These are phyloP conservation scores for Gambusia holbrooki DNA, from an alignment of 2,113 vertebrate species.

Conservation along the genomic window DNA sequence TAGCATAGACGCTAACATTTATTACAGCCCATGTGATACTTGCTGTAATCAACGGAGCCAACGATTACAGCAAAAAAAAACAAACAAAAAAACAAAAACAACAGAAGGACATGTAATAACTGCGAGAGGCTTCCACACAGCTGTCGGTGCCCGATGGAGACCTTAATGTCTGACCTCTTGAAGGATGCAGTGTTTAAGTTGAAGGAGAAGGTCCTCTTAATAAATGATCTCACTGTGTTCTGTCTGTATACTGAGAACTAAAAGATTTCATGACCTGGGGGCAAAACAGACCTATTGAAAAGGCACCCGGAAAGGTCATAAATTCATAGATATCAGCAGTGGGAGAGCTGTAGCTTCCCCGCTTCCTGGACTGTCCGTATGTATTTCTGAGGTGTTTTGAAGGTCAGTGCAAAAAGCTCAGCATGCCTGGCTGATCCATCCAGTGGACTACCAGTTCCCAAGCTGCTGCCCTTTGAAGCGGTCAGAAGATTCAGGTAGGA, in stretches of 20 bases:
- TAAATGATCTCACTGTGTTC: constrained; percentile 33
- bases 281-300: constrained; percentile 40
- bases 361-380: constrained; percentile 30
- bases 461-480: constrained; percentile 44
- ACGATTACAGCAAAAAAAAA: not conserved
- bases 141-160: constrained; percentile 14
- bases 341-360: constrained; percentile 26
- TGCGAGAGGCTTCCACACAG: not conserved
- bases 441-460: constrained; percentile 22
- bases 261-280: constrained; percentile 48
- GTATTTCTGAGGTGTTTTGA: constrained; percentile 52
- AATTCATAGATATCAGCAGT: constrained; percentile 49
- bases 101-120: not conserved
- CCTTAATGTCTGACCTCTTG: constrained; percentile 24
- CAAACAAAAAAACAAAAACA: no score
- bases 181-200: not conserved
- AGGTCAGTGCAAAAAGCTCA: constrained; percentile 56
- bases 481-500: constrained; percentile 42
- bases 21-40: not conserved
- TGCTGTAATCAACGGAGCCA: not conserved
- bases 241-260: constrained; percentile 33
- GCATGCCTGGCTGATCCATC: constrained; percentile 31
- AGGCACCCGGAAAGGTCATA: constrained; percentile 57
- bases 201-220: constrained; percentile 16
- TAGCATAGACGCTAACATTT: not conserved